A percentile compares a stretch with the other conserved stretches of the same genome.
Conservation (phyloP, 2,888 invertebrate species). For the Herminia tarsipennalis region DNA sequence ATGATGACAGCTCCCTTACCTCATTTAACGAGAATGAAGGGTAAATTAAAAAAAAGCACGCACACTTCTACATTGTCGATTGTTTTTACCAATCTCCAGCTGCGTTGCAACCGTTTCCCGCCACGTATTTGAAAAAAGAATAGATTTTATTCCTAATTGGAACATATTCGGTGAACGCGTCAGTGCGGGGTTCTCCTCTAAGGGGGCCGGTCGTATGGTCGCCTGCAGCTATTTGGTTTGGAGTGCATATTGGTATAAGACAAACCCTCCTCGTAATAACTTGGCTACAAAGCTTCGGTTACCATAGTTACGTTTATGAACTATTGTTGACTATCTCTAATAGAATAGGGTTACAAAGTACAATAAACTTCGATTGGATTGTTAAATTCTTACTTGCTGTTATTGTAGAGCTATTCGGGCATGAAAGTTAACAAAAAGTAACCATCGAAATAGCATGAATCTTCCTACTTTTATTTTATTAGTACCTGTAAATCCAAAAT, state of each 20-base stretch:
- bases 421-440: too few relatives aligned
- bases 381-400: too few relatives aligned
- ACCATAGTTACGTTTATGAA: slow-evolving; percentile 18
- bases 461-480: too few relatives aligned
- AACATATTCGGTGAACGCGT: slow-evolving; percentile 75
- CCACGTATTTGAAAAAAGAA: slow-evolving; percentile 55
- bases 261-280: slow-evolving; percentile 73
- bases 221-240: slow-evolving; percentile 79
- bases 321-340: slow-evolving; percentile 28
- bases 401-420: too few relatives aligned
- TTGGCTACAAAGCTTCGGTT: slow-evolving; percentile 27
- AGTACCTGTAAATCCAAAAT: too few relatives aligned
- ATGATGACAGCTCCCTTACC: too few relatives aligned
- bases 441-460: too few relatives aligned
- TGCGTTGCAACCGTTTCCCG: slow-evolving; percentile 55
- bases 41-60: slow-evolving; percentile 9
- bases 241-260: slow-evolving; percentile 77
- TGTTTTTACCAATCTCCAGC: slow-evolving; percentile 46
- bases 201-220: slow-evolving; percentile 49
- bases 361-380: too few relatives aligned
- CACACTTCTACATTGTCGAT: slow-evolving; percentile 14
- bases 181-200: slow-evolving; percentile 59
- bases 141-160: slow-evolving; percentile 74
- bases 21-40: too few relatives aligned
- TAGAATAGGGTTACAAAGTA: too few relatives aligned